These are phyloP conservation scores for Fringilla coelebs DNA, from an alignment of 2,797 vertebrate genomes.

Conservation along the genomic window DNA sequence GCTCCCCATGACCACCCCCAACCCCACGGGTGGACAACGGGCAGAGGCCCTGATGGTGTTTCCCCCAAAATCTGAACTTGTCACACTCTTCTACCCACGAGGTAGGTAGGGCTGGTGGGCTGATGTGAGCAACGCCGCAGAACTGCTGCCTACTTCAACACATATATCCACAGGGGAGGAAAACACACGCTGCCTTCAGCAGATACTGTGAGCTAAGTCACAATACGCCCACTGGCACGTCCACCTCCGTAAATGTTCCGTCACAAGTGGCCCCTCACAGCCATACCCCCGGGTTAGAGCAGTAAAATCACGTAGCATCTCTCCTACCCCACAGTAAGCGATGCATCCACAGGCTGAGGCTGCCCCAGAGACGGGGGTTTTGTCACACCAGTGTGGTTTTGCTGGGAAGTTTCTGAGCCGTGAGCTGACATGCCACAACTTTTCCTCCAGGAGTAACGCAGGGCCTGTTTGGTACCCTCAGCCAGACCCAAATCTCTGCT, in stretches of 20 bases:
- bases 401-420: background rate
- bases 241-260: background rate
- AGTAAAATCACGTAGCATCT: background rate
- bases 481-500: background rate
- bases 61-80: background rate
- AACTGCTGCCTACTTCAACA: slow-evolving; percentile 22
- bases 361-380: background rate
- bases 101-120: background rate
- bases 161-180: background rate
- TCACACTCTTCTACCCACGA: background rate
- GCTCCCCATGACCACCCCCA: background rate
- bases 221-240: background rate
- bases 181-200: background rate
- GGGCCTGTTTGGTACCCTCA: background rate
- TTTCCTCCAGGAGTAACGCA: background rate
- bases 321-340: background rate
- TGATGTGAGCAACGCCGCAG: background rate
- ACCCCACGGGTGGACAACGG: accelerated
- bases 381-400: background rate
- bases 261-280: background rate
- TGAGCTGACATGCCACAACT: background rate
- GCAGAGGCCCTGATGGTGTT: accelerated
- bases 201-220: slow-evolving; percentile 32
- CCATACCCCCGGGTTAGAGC: accelerated
- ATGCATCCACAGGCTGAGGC: accelerated